A percentile compares a stretch with the other conserved stretches of the same genome.
phyloP scores from a whole-genome alignment of 2,888 invertebrate species.

The Tanypteryx hageni region DNA sequence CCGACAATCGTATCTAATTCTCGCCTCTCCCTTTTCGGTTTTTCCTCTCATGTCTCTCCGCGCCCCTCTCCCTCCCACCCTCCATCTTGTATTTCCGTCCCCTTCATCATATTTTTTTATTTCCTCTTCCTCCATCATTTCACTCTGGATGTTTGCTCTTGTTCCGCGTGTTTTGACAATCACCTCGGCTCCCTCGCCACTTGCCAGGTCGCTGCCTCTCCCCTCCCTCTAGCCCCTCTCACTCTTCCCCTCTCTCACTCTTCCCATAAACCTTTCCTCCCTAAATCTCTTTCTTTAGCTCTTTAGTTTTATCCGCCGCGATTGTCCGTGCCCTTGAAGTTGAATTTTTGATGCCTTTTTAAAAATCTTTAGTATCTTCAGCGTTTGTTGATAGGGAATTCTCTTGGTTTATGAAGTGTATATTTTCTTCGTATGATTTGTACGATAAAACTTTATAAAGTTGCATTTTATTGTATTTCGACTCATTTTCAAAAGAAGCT shows the following conservation, averaged over 20 bases:
- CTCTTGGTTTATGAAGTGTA: too few species aligned
- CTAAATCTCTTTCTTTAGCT: not conserved
- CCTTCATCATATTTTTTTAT: not conserved
- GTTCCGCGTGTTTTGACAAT: slow-evolving; percentile 51
- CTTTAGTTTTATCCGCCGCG: not conserved
- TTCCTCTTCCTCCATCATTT: slow-evolving; percentile 8
- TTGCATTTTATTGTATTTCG: too few species aligned
- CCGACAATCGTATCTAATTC: not conserved
- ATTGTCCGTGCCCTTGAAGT: too few species aligned
- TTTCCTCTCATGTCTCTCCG: not conserved
- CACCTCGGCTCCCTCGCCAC: not conserved
- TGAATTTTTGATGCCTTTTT: too few species aligned
- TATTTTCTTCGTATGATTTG: too few species aligned
- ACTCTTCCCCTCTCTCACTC: not conserved
- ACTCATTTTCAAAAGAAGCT: too few species aligned
- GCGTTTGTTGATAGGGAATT: too few species aligned
- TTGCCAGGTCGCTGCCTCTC: not conserved
- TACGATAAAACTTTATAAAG: too few species aligned
- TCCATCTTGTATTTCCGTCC: not conserved
- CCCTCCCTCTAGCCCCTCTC: too few species aligned
- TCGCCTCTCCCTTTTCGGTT: not conserved
- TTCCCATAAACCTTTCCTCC: not conserved
- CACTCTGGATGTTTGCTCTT: slow-evolving; percentile 1
- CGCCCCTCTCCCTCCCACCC: not conserved
- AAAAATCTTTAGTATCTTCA: too few species aligned